Percentiles rank a stretch among this genome's conserved stretches.
Conservation (phyloP, 2,113 vertebrate species). For the Halichoeres trimaculatus region DNA sequence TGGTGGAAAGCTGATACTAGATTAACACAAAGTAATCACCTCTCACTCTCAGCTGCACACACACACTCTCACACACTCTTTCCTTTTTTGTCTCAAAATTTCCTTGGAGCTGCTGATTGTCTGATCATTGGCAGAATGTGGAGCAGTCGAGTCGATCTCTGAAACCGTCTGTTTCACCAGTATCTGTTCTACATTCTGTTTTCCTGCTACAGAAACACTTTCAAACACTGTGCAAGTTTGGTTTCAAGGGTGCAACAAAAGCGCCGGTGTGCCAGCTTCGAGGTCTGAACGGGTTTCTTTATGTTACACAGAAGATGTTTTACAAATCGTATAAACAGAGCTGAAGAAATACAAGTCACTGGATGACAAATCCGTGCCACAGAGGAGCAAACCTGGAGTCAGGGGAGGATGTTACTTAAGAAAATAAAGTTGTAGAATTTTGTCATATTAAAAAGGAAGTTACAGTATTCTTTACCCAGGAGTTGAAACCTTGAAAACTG, state of each 20-base stretch:
- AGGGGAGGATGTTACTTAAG: not conserved
- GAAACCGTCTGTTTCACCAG: constrained; percentile 5
- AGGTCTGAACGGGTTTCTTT: constrained; percentile 36
- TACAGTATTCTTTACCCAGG: not conserved
- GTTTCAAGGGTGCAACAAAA: constrained; percentile 44
- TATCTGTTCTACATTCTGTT: constrained; percentile 22
- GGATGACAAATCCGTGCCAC: not conserved
- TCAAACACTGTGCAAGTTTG: constrained; percentile 22
- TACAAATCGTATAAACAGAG: constrained; percentile 8
- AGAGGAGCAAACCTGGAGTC: not conserved
- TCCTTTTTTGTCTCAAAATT: constrained; percentile 26
- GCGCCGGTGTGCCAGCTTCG: constrained; percentile 13
- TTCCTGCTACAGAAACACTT: constrained; percentile 26
- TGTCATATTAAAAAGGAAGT: too few species aligned
- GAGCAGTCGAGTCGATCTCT: constrained; percentile 2
- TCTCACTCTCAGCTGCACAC: constrained; percentile 36
- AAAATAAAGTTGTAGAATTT: not conserved
- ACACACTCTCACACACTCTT: constrained; percentile 27
- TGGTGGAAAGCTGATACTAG: constrained; percentile 71
- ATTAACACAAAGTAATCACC: constrained; percentile 74
- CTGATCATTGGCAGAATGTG: constrained; percentile 27
- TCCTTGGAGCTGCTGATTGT: constrained; percentile 16
- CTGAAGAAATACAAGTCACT: not conserved
- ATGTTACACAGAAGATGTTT: constrained; percentile 20
- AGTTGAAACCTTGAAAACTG: too few species aligned